These are phyloP conservation scores for Drosophila watanabei DNA, from an alignment of 1,140 invertebrate species.

Conservation along the genomic window DNA sequence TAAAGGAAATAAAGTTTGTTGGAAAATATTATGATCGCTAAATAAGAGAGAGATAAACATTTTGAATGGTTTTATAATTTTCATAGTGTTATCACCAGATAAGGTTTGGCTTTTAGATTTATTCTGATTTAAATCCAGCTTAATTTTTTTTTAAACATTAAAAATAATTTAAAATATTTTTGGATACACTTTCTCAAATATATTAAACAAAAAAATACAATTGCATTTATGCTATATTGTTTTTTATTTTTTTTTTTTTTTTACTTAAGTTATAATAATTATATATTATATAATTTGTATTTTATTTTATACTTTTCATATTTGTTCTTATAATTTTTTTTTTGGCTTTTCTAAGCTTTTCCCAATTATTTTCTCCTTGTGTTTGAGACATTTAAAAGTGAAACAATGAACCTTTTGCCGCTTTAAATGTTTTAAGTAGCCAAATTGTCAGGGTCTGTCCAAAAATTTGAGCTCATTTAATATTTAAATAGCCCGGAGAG, in stretches of 20 bases:
- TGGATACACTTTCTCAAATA: not conserved
- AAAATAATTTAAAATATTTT: not conserved
- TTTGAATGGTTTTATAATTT: not conserved
- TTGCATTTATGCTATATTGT: not conserved
- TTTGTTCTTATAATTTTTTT: too few relatives aligned
- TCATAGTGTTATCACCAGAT: not conserved
- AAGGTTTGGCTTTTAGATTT: not conserved
- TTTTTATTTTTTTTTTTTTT: not conserved
- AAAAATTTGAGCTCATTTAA: slow-evolving; percentile 68
- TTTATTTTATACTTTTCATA: too few relatives aligned
- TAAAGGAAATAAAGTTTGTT: not conserved
- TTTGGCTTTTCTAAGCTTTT: not conserved
- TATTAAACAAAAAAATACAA: not conserved
- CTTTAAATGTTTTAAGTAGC: slow-evolving; percentile 38
- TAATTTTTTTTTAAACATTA: not conserved
- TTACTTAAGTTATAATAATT: not conserved
- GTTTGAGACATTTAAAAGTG: slow-evolving; percentile 5
- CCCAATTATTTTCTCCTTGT: slow-evolving; percentile 2
- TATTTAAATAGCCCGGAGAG: slow-evolving; percentile 67
- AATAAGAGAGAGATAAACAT: not conserved
- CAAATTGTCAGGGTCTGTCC: slow-evolving; percentile 61
- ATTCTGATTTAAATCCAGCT: not conserved
- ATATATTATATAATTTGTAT: too few relatives aligned
- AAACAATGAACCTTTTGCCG: slow-evolving; percentile 25
- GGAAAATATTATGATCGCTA: not conserved